Evolutionary conservation across 2,888 invertebrate species (phyloP), one percentile per base, ranked within the genome.

Genomic region (Lottia scabra): DNA sequence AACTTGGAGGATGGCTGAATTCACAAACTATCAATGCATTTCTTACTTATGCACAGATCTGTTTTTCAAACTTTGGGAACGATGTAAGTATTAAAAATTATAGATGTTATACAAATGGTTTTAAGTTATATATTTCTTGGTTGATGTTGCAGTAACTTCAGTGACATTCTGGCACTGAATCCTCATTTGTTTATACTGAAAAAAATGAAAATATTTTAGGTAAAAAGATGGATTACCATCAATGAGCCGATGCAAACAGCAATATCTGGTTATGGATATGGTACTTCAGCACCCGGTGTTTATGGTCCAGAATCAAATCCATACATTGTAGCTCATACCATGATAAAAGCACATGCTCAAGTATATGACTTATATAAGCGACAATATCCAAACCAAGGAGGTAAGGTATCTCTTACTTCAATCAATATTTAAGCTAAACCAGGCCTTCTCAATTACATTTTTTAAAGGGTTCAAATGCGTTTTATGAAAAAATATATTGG

Each of bases 1-100:
- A 88, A 63, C n/a, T 56, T 8, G 91, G 92, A 15, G 89, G 89
- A n/a, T 90, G 90, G 87, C 72, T 79, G 64, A 87, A 86, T 70
- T 72, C 77, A 8, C 71, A 81, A 5, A 80, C 78, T 3, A 82
- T 85, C 15, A 78, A 82, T 19, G 78, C 81, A 69, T 90, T 89
- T 77, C 79, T 78, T 30, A 83, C 88, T 23, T 90, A 89, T 73
- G 87, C 89, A 1, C 75, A 79, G n/a, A 70, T 87, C 38, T 87
- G 88, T 78, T 91, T 88, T 75, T 68, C 75, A 44, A 79, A 81
- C 63, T 87, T 89, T 68, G 90, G 90, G 38, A 81, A 87, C 67
- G 80, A 84, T 79, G 90, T 88, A 73, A 70, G 76, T 65, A 13
- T 63, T 10, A 13, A 3, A 23, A 12, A 48, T 5, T 30, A 38